Evolutionary conservation across 2,797 vertebrate species (phyloP), one percentile per base, ranked within the genome.

Genomic region (Siniperca scherzeri): DNA sequence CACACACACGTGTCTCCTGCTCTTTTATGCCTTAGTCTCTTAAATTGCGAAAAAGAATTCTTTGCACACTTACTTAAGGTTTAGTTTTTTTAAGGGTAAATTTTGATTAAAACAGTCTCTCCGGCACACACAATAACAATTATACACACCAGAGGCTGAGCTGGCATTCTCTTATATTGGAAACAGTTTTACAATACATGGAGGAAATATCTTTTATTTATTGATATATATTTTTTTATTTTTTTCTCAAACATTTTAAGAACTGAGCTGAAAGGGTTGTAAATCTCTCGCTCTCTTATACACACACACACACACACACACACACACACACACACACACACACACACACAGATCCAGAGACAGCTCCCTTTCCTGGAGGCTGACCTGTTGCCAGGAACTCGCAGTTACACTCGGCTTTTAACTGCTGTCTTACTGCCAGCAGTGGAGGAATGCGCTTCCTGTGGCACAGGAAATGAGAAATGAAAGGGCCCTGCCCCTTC

Each of bases 371-470:
- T 92, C 79, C 82, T 77, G 84, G 70, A 86, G 46, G 66, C 48
- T 27, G 38, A 77, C 78, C 53, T 25, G 40, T 40, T 88, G 86
- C 89, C 61, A 50, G 88, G 89, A 93, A 91, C 82, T 85, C 3
- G 14, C 64, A 82, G 80, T 74, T 80, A 83, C 72, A 65, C 64
- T 87, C 59, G 5, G 60, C 73, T 68, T 83, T 86, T 87, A 72
- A 87, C 72, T 53, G 82, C 78, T 22, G 75, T 83, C 81, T 81
- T 61, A 44, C 84, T 85, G 88, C 88, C 84, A 87, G 80, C 22
- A 19, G 62, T 56, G 64, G 27, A 89, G 89, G 91, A 94, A 94
- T 92, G 91, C 11, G 70, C 89, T 93, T 94, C 93, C 94, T 89
- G 80, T 90, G 70, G 81, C 80, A 93, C 82, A 89, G 93, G 94